These are phyloP conservation scores for Tragelaphus imberbis DNA, from an alignment of 2,113 vertebrate species.

Conservation along the genomic window DNA sequence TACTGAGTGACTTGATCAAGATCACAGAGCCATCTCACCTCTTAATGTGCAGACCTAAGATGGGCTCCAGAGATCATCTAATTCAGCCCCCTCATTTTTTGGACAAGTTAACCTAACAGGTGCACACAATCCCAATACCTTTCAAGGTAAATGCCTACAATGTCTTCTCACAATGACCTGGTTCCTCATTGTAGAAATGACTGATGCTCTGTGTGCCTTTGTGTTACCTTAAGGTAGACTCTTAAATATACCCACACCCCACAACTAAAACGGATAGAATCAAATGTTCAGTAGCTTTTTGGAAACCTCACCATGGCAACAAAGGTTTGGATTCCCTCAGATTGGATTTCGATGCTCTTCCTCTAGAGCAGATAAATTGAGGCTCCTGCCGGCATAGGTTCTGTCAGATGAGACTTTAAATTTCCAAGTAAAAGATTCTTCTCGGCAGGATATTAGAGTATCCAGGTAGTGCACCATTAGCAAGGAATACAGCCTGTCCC, in stretches of 20 bases:
- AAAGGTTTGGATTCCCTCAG: slow-evolving; percentile 52
- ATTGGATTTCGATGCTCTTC: slow-evolving; percentile 51
- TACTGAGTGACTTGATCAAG: background rate
- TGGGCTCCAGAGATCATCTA: background rate
- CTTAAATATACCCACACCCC: slow-evolving; percentile 31
- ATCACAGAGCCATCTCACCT: slow-evolving; percentile 17
- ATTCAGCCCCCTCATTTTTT: slow-evolving; percentile 50
- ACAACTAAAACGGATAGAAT: slow-evolving; percentile 29
- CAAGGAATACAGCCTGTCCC: slow-evolving; percentile 20
- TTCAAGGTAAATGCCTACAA: slow-evolving; percentile 47
- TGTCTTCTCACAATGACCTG: slow-evolving; percentile 18
- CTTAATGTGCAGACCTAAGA: slow-evolving; percentile 3
- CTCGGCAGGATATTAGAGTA: slow-evolving; percentile 49
- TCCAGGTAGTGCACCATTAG: slow-evolving; percentile 17
- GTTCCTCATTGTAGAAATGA: background rate
- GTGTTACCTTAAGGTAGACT: slow-evolving; percentile 41
- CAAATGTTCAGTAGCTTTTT: slow-evolving; percentile 49
- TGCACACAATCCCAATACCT: background rate
- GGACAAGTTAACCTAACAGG: slow-evolving; percentile 23
- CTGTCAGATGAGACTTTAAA: slow-evolving; percentile 62
- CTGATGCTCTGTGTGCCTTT: slow-evolving; percentile 49
- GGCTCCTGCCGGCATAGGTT: slow-evolving; percentile 57
- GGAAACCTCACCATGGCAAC: slow-evolving; percentile 62
- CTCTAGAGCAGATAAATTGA: slow-evolving; percentile 63
- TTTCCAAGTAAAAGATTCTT: slow-evolving; percentile 60